Conservation (phyloP, 2,888 invertebrate species). For the Hirtodrosophila confusa region DNA sequence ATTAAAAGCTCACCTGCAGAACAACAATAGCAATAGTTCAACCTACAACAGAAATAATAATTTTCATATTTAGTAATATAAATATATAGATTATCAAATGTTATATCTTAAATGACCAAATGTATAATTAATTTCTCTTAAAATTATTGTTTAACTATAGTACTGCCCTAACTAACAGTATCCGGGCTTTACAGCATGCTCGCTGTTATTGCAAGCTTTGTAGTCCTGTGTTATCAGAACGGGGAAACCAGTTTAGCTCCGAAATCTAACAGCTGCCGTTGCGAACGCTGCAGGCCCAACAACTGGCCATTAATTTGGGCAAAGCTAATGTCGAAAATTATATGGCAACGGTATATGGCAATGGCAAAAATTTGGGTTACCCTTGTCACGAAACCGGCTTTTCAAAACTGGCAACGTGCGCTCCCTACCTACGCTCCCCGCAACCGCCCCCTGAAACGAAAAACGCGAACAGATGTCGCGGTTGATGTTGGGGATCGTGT, state of each 20-base stretch:
- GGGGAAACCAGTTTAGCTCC: conserved; percentile 40
- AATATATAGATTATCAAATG: no score
- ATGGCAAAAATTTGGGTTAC: conserved; percentile 70
- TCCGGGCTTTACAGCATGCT: neutral
- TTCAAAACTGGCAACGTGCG: conserved; percentile 17
- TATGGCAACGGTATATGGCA: conserved; percentile 67
- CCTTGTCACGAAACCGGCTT: conserved; percentile 56
- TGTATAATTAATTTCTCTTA: no score
- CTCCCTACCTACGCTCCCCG: conserved; percentile 7
- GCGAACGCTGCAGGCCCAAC: conserved; percentile 36
- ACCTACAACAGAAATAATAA: no score
- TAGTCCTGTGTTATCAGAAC: conserved; percentile 32
- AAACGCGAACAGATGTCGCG: conserved; percentile 60
- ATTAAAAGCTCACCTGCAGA: no score
- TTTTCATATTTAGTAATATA: no score
- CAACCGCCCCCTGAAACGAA: conserved; percentile 3
- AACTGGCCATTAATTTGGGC: conserved; percentile 64
- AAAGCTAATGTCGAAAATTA: conserved; percentile 74
- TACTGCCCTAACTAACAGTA: no score
- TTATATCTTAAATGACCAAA: no score
- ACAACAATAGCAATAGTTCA: no score
- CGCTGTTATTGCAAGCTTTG: conserved; percentile 6
- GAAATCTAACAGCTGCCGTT: conserved; percentile 71
- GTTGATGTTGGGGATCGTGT: conserved; percentile 53
- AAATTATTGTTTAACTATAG: no score